phyloP scores from a whole-genome alignment of 2,113 vertebrate species.

The Columba livia region DNA sequence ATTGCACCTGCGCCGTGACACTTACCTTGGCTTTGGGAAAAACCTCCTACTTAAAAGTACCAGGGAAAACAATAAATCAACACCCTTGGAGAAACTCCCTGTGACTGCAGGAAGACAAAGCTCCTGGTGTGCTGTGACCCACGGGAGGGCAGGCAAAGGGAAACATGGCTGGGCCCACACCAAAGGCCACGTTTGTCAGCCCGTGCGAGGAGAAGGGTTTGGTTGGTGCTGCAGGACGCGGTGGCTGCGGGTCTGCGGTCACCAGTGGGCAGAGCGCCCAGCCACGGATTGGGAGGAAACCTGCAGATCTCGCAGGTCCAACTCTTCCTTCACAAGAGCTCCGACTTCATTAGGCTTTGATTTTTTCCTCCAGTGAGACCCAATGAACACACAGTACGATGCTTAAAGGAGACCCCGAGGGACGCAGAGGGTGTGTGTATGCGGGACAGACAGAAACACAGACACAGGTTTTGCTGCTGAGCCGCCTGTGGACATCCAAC shows the following conservation, averaged over 20 bases:
- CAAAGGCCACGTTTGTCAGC: rapidly evolving
- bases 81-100: not conserved
- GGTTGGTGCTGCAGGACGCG: not conserved
- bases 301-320: not conserved
- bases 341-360: not conserved
- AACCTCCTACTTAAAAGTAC: not conserved
- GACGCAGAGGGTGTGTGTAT: too few species aligned
- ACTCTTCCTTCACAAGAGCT: not conserved
- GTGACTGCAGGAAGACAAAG: not conserved
- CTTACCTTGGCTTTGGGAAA: not conserved
- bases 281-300: not conserved
- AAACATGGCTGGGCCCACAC: rapidly evolving
- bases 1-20: rapidly evolving
- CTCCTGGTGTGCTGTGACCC: not conserved
- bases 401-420: not conserved
- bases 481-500: not conserved
- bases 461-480: not conserved
- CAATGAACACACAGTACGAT: rapidly evolving
- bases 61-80: not conserved
- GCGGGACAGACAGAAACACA: not conserved
- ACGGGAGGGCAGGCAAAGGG: not conserved
- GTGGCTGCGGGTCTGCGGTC: rapidly evolving
- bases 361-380: not conserved
- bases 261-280: rapidly evolving
- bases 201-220: not conserved